Conservation (phyloP, 1,140 invertebrate genomes). For the Ostrea edulis region DNA sequence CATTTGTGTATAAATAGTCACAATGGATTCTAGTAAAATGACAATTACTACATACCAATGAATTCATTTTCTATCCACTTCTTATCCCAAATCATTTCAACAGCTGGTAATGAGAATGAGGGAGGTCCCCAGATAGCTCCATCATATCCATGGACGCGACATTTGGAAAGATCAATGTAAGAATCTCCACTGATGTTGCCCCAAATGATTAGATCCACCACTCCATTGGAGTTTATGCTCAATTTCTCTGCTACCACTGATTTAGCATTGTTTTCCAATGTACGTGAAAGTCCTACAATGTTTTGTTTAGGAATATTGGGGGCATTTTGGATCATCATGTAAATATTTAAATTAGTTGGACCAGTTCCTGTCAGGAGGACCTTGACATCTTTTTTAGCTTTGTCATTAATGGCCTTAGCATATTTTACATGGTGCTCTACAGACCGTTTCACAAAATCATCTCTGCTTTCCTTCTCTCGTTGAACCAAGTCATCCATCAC, state of each 20-base stretch:
- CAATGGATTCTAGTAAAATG: neutral
- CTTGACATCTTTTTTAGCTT: constrained; percentile 68
- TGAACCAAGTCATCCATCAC: constrained; percentile 72
- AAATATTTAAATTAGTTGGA: constrained; percentile 74
- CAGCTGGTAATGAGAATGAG: constrained; percentile 71
- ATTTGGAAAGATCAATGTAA: constrained; percentile 70
- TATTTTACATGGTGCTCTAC: constrained; percentile 69
- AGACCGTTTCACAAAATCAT: constrained; percentile 72
- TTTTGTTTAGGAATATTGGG: constrained; percentile 73
- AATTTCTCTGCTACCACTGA: constrained; percentile 73
- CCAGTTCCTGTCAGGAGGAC: constrained; percentile 74
- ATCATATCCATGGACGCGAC: constrained; percentile 74
- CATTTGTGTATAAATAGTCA: neutral
- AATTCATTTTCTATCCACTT: constrained; percentile 77
- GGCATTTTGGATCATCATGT: constrained; percentile 73
- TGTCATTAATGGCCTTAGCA: constrained; percentile 71
- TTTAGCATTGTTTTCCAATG: constrained; percentile 77
- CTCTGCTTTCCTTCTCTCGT: constrained; percentile 63
- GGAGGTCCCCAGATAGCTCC: constrained; percentile 77
- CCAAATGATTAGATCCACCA: constrained; percentile 77
- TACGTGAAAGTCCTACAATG: constrained; percentile 71
- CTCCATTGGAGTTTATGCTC: constrained; percentile 73
- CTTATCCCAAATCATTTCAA: constrained; percentile 75
- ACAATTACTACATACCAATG: neutral
- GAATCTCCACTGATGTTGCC: constrained; percentile 73